Evolutionary conservation across 1,140 invertebrate species (phyloP).

Genomic region (Cardiocondyla obscurior): DNA sequence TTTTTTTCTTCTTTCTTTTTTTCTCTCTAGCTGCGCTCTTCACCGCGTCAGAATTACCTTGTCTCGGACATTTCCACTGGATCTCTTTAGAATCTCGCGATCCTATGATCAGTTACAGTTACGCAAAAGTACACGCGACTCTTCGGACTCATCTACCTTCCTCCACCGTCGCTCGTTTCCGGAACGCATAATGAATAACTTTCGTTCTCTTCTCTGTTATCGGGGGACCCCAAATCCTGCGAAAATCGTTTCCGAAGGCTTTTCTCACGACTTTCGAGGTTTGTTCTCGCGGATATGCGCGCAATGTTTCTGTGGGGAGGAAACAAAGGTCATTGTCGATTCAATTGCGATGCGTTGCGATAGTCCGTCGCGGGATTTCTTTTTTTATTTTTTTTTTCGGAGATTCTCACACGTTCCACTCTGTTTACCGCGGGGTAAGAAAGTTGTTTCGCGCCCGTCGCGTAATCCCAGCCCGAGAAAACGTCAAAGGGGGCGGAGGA

Average conservation of each 20-base stretch:
- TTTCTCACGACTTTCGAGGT: conserved; percentile 37
- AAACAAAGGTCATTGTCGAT: background rate
- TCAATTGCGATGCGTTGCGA: background rate
- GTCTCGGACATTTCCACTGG: background rate
- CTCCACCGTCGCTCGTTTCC: background rate
- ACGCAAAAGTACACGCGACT: background rate
- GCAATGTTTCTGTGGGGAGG: background rate
- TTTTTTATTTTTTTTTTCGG: no score
- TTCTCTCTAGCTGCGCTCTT: background rate
- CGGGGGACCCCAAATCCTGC: background rate
- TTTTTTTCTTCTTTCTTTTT: background rate
- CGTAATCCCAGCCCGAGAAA: conserved; percentile 50
- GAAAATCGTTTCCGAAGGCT: background rate
- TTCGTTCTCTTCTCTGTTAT: background rate
- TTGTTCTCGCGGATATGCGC: background rate
- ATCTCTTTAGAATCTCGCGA: background rate
- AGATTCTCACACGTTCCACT: conserved; percentile 65
- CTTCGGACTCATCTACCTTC: background rate
- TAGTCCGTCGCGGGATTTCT: background rate
- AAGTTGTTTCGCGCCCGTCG: conserved; percentile 51
- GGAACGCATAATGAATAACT: background rate
- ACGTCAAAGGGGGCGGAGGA: background rate
- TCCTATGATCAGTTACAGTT: conserved; percentile 15
- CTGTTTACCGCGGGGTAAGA: conserved; percentile 64
- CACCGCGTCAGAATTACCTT: background rate